Evolutionary conservation across 35 echinoderm and acorn worm species (phyloP), one percentile per base, ranked within the genome.

Genomic region (Antedon bifida): DNA sequence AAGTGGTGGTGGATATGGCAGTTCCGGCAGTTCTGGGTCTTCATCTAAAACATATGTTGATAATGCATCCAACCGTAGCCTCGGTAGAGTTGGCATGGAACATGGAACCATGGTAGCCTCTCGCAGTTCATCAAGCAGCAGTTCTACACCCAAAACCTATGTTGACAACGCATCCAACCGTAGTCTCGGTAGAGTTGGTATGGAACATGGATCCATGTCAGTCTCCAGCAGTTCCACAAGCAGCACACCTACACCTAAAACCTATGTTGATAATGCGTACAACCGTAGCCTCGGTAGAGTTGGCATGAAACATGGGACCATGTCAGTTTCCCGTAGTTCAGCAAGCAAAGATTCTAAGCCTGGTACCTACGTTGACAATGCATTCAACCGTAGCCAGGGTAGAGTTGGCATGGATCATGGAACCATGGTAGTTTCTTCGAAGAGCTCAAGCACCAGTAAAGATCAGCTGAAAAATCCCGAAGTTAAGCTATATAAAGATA

Each of bases 371-470:
- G 86, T 75, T 75, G 86, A 87, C 29, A 87, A 87, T 36, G 23
- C 86, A 28, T 87, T 74, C 55, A 87, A 87, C 86, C 78, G 78
- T 14, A 87, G 86, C 34, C 21, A 82, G 30, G 86, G 86, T 30
- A 30, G 86, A 74, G 86, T 87, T 42, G 86, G 86, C 0, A 30
- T 39, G 28, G 29, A 45, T 10, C 56, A 35, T 29, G 86, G 86
- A 64, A 83, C 42, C 17, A 55, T 55, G 42, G n/a, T 34, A 73
- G 81, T 73, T 30, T 83, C 81, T 83, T 39, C 51, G 23, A 26
- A 7, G 1, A 64, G 29, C 26, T 30, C 46, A 9, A 86, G 75
- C 32, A 0, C 79, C 35, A 76, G 84, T 31, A 36, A 76, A 78
- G 84, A 79, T 32, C 75, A 76, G 31, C 26, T 36, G 39, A 75